Conservation (phyloP, 2,797 vertebrate genomes). For the Girardinus metallicus region DNA sequence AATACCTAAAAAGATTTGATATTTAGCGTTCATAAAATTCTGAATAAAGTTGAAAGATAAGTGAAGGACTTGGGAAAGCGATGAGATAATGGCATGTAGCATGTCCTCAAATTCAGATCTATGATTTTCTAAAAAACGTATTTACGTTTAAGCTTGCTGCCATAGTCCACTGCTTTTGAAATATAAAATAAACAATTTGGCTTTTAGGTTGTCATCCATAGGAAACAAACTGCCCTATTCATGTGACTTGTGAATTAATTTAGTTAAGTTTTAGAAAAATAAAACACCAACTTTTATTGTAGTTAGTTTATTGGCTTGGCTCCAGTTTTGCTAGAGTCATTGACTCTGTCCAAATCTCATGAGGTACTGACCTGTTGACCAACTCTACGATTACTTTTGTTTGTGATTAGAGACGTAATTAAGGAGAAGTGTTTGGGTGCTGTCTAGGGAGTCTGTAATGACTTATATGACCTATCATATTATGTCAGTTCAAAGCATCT, state of each 20-base stretch:
- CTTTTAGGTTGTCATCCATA: not conserved
- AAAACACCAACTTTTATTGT: not conserved
- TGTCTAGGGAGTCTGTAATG: not conserved
- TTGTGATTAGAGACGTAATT: not conserved
- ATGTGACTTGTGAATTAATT: not conserved
- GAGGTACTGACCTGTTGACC: not conserved
- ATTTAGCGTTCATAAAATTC: not conserved
- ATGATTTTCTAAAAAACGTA: not conserved
- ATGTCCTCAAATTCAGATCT: not conserved
- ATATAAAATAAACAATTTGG: not conserved
- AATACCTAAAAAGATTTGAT: not conserved
- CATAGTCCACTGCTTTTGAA: not conserved
- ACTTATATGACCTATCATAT: not conserved
- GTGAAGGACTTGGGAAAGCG: not conserved
- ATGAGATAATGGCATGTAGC: not conserved
- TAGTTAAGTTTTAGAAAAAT: not conserved
- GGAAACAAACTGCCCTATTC: not conserved
- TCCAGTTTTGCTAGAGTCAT: not conserved
- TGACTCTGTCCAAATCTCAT: not conserved
- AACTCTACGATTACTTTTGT: not conserved
- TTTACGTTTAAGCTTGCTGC: not conserved
- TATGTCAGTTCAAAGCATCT: conserved; percentile 1
- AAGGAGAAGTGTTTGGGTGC: not conserved
- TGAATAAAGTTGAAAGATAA: not conserved
- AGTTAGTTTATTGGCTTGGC: not conserved